Base-by-base conservation (phyloP, 2,113 vertebrate genomes). In the Marmota monax region DNA sequence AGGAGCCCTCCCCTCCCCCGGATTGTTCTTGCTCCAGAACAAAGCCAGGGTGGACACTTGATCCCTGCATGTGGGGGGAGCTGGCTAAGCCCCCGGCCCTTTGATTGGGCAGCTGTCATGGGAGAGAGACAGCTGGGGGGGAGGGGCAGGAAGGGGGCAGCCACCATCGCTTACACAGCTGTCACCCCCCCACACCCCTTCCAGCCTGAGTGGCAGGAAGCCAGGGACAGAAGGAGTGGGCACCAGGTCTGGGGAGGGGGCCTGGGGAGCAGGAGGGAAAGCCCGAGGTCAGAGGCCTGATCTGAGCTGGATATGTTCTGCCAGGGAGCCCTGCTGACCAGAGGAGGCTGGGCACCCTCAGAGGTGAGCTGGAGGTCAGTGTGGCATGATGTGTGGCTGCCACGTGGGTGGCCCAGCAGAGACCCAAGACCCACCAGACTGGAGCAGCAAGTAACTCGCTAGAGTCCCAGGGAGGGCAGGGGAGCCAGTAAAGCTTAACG, bases 61-160 rank as follows among this genome's bases (percentile, higher is more conserved):
- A 97, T 98, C 97, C 93, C 93, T 77, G 93, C 27, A 0, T 90
- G 97, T 83, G 67, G 89, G 84, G 97, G 96, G 95, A 90, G 96
- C 94, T 97, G 97, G 97, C 96, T 97, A 97, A 97, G 98, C 97
- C 98, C 98, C 98, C 45, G 1, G 97, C 95, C 97, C 98, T 98
- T 98, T 97, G 97, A 97, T 97, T 97, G 98, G 98, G 93, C 98
- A 98, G 98, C 98, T 98, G 98, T 98, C 98, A 97, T 89, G 94
- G 88, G 93, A 98, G 92, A 95, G 96, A 97, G 97, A 97, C 98
- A 98, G 98, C 98, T 98, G 98, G 80, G 97, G 97, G 96, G 94
- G 97, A 97, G 97, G 97, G 97, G 97, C 94, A 95, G 97, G 97
- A 97, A 97, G 95, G 93, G 94, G 95, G 95, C 83, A 90, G 97